Evolutionary conservation across 2,113 vertebrate genomes (phyloP).

Genomic region (Bolborhynchus lineola): DNA sequence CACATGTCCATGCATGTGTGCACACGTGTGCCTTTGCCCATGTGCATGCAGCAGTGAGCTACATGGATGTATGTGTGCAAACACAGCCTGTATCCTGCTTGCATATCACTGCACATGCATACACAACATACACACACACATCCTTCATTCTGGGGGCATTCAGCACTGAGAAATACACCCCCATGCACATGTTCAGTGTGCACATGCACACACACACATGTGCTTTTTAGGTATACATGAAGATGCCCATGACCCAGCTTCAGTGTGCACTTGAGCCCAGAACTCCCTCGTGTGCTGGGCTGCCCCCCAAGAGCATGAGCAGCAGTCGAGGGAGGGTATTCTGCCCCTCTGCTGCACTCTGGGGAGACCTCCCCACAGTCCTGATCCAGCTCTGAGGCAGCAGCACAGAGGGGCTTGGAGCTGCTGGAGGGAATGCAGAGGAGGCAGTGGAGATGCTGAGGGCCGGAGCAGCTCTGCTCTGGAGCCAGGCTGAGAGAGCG

Average conservation of each 20-base stretch:
- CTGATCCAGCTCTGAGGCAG: too few species aligned
- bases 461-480: too few species aligned
- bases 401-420: too few species aligned
- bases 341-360: not conserved
- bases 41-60: not conserved
- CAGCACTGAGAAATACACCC: not conserved
- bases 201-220: not conserved
- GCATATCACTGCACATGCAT: not conserved
- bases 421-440: too few species aligned
- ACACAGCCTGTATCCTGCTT: not conserved
- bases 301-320: not conserved
- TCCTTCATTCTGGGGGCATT: not conserved
- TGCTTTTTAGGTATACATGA: not conserved
- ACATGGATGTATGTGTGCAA: rapidly evolving
- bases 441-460: too few species aligned
- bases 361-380: too few species aligned
- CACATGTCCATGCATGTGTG: rapidly evolving
- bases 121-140: too few species aligned
- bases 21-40: not conserved
- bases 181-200: not conserved
- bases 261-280: not conserved
- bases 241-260: not conserved
- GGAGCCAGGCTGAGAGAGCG: too few species aligned
- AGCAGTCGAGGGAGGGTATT: not conserved
- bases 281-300: not conserved